Base-by-base conservation (phyloP, 2,888 invertebrate genomes). In the Chymomyza amoena region DNA sequence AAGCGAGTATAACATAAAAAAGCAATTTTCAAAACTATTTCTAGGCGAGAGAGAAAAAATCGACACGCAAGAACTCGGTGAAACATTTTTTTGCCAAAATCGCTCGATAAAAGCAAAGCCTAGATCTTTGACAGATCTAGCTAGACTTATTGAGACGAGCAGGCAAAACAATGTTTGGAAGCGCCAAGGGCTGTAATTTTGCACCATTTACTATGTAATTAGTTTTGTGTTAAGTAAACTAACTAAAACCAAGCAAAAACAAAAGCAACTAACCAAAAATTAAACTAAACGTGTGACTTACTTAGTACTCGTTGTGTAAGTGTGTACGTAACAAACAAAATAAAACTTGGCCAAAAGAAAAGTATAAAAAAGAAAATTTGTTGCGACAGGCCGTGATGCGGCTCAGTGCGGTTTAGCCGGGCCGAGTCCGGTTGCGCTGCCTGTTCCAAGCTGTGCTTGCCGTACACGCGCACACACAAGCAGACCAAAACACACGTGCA, bases 171-270 rank as follows among this genome's bases (percentile, higher is more conserved):
- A 90, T 90, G 89, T 84, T 89, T 80, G 81, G 71, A 88, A 88
- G 87, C 89, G 89, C 89, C 90, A 86, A 89, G 90, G 90, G 90
- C 90, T 87, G 90, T 90, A 89, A 90, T 90, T 89, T 87, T 89
- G 90, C 90, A 90, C 90, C 88, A 90, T 84, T 88, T 89, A 84
- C 81, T 87, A 86, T 86, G 81, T 88, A 89, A 87, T 85, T 87
- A 87, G 87, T 78, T 88, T 88, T 88, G 89, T 88, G 87, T 88
- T 88, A 88, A 89, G 89, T 89, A 84, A 87, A 86, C 80, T 74
- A 87, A 86, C 80, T 74, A 63, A 63, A 64, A 62, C 15, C 56
- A 57, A 68, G 64, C 25, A 72, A 69, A 70, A 79, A 71, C 71
- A 77, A 76, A 76, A 63, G 61, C 69, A 78, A 83, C 71, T 69